Base-by-base conservation (phyloP, 2,113 vertebrate genomes). In the Melierax canorus region DNA sequence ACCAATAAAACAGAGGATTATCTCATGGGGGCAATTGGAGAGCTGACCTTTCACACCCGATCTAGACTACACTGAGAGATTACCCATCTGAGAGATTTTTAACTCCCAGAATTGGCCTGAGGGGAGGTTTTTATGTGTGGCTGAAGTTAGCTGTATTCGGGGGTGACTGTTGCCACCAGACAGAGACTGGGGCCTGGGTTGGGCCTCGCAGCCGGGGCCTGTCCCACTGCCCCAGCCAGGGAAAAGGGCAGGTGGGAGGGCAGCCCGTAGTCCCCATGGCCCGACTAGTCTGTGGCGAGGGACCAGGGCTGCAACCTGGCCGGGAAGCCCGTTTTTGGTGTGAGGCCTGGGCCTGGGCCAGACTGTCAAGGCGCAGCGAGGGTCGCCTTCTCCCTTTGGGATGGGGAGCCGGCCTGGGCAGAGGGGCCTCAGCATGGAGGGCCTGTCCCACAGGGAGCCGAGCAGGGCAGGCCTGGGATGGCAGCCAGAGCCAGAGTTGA, bases 201-300 rank as follows among this genome's bases (percentile, higher is more conserved):
- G 16, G 56, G 41, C 17, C 27, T 66, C 0, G 1, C 34, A 21
- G 59, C 56, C 0, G 1, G 43, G 32, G 14, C 32, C 53, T 26
- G 17, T 86, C 53, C 56, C n/a, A 15, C 30, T 5, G 10, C 41
- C 72, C 24, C 43, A 71, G 12, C 22, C 73, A 36, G 55, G 50
- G 30, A 55, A 60, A 15, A 29, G 39, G 24, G 24, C 46, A 39
- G 87, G 76, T 5, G 1, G 15, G 5, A 9, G 13, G 16, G 39
- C 36, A 58, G 19, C 32, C 21, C 1, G 0, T 15, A 13, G 38
- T 32, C 39, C 17, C 30, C 26, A 16, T 0, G 2, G 50, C 29
- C 56, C 1, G 0, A 10, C 43, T 39, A 8, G 11, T 56, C 43
- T 46, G n/a, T 36, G 60, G 26, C 16, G 46, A 63, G 41, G 22